Evolutionary conservation across 2,888 invertebrate genomes (phyloP), one percentile per base, ranked within the genome.

Genomic region (Lacanobia oleracea): DNA sequence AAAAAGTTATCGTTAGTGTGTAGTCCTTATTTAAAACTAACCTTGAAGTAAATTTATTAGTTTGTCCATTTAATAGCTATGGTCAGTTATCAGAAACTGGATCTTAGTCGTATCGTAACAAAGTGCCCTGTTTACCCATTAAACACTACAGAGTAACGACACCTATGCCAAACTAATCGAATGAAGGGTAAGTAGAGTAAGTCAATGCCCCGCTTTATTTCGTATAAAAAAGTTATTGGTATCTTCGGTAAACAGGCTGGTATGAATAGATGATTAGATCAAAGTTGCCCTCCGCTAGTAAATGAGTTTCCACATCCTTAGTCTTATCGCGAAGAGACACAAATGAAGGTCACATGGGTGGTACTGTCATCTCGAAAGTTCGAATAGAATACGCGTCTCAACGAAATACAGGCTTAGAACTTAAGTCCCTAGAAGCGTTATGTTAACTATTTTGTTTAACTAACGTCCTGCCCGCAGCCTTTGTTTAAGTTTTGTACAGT

Each of bases 191-290:
- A n/a, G 12, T 33, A 27, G 37, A 54, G 16, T 40, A 23, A 23
- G 50, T 64, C 67, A 67, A 75, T 54, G 68, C 18, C 16, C 45
- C 0, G 10, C 6, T 67, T 60, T 63, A 63, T 74, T 50, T 59
- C n/a, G 18, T 50, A 68, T 60, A 64, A 64, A 79, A 76, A 68
- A 67, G 21, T 37, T 75, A 80, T 64, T 75, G 54, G 54, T 67
- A 77, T 77, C 45, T 60, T 37, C 50, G 60, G 62, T 63, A 71
- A 60, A 67, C 54, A 77, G 60, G 27, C 56, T 54, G 18, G 50
- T 62, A 72, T 77, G 65, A 66, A 82, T 77, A 82, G 57, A 63
- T 81, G 59, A 72, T 82, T 77, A 72, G 82, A 79, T 66, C 68
- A 64, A 80, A 68, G 64, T 69, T 62, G 23, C 27, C 76, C 63